Base-by-base conservation (phyloP, 2,797 vertebrate genomes). In the Craterocephalus amniculus region DNA sequence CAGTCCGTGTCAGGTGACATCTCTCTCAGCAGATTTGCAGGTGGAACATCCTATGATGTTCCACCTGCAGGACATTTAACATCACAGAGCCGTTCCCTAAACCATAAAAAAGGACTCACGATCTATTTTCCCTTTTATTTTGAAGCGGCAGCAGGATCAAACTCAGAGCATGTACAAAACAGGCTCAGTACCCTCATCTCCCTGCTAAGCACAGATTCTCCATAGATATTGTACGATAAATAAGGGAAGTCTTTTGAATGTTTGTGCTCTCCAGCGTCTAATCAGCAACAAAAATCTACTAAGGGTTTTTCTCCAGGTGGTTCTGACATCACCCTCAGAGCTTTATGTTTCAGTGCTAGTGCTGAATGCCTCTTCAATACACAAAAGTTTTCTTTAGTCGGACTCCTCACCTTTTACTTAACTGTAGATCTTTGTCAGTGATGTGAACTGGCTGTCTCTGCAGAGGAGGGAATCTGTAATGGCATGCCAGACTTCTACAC, bases 141-240 rank as follows among this genome's bases (percentile, higher is more conserved):
- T 74, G 57, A 67, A 74, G 70, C 64, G 36, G 26, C 27, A 76
- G 64, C 58, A 57, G 60, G 78, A 88, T 87, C 43, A 73, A 78
- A 83, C 83, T 77, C 68, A 72, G 45, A 71, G 80, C 86, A 58
- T 70, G 68, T 52, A 62, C 65, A 85, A 90, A 88, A 86, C 76
- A 81, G 4, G 63, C 67, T 64, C 73, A 16, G 32, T 71, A 36
- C 93, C 94, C 94, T 81, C 90, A 94, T 93, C 48, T 56, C 74
- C 81, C 84, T 89, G 89, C 91, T 89, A 91, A 70, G 74, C 58
- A 22, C 67, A 85, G 90, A 91, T 91, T 87, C 87, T 83, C 80
- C 61, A 35, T 9, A 84, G 88, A 92, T 93, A 88, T 80, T 74
- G 74, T 84, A 89, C 86, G 91, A 91, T 89, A 94, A 94, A 93